phyloP scores from a whole-genome alignment of 2,888 invertebrate species.

The Aphidoletes aphidimyza region DNA sequence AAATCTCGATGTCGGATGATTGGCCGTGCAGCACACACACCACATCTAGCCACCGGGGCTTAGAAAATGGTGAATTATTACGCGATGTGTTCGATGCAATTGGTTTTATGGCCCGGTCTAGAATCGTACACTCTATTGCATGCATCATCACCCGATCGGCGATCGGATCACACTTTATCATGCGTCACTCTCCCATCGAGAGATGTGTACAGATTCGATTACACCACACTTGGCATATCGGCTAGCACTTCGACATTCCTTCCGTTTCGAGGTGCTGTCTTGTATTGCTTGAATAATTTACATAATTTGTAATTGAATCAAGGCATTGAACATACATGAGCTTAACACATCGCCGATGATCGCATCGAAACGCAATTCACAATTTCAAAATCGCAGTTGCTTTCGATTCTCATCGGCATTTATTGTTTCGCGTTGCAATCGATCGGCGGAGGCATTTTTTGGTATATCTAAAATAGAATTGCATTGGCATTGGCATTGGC shows the following conservation, averaged over 20 bases:
- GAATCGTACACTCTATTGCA: neutral
- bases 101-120: neutral
- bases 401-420: neutral
- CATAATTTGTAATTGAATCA: conserved; percentile 40
- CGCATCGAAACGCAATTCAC: no score
- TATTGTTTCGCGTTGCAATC: neutral
- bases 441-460: neutral
- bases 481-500: neutral
- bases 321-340: no score
- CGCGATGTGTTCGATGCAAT: neutral
- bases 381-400: neutral
- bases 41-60: no score
- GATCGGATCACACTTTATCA: neutral
- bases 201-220: no score
- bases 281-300: conserved; percentile 14
- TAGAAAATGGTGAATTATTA: neutral
- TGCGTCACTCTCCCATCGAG: neutral
- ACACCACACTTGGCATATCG: neutral
- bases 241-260: neutral
- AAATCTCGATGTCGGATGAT: neutral
- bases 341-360: no score
- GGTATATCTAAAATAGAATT: no score
- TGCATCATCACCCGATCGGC: neutral
- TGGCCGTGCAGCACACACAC: no score
- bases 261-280: neutral